Evolutionary conservation across 1,140 invertebrate genomes (phyloP), one percentile per base, ranked within the genome.

Genomic region (Drosophila bocki): DNA sequence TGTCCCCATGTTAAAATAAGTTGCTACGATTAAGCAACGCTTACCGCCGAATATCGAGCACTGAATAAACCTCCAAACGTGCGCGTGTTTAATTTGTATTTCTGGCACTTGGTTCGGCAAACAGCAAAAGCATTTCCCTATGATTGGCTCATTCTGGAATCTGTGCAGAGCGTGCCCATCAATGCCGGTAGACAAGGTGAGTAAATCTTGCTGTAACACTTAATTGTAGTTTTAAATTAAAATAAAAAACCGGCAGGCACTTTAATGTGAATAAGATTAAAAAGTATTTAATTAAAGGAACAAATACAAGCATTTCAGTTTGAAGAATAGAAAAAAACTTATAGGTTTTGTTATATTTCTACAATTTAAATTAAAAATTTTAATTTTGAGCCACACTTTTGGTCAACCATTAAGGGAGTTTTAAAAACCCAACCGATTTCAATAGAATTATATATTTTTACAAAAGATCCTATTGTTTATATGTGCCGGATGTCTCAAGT

Each of bases 61-160:
- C 56, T 75, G 33, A 59, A 71, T 54, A 78, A 67, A 62, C 68
- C 56, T 59, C 53, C 33, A 56, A 56, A 77, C 78, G 68, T 58
- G 60, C 65, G 77, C 42, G 84, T 78, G 74, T 88, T 88, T 60
- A 56, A 81, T 81, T 84, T 84, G 54, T 75, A 84, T 90, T 90
- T 88, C 75, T 65, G 65, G 82, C 64, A 84, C 64, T 80, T 78
- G 71, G 76, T 80, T 86, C 41, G 57, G 56, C 70, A 82, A 64
- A 58, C 48, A 71, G 72, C 50, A 88, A 88, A 90, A 88, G 70
- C 74, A 90, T 81, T 92, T 93, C 94, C 95, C 94, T 94, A 98
- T 98, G 97, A 97, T 98, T 95, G 97, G 97, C 94, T 97, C 97
- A 95, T 97, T 98, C 95, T 97, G 97, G 96, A 98, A 97, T 94